These are phyloP conservation scores for Sminthurinus aureus DNA, from an alignment of 2,888 invertebrate species.

Conservation along the genomic window DNA sequence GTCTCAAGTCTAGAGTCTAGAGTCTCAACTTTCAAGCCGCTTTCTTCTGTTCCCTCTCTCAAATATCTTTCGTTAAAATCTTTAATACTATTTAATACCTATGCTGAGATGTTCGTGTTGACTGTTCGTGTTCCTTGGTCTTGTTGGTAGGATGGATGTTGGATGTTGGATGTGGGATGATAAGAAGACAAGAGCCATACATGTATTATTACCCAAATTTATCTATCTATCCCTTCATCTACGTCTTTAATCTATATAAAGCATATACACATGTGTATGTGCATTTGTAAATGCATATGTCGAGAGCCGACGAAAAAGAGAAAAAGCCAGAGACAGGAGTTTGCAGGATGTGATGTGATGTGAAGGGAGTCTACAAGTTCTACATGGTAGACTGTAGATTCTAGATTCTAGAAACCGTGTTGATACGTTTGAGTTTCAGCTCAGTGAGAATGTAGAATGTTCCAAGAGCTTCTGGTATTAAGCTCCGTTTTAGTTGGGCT, in stretches of 20 bases:
- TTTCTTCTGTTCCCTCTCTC: background rate
- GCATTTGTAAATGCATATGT: too few relatives aligned
- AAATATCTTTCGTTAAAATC: background rate
- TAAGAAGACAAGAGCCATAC: too few relatives aligned
- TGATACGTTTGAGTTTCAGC: slow-evolving; percentile 19
- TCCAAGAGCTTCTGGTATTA: slow-evolving; percentile 3
- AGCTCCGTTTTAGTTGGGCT: slow-evolving; percentile 5
- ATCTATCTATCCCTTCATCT: too few relatives aligned
- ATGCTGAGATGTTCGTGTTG: background rate
- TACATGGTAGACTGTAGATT: too few relatives aligned
- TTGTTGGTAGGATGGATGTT: too few relatives aligned
- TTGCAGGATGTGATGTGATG: background rate
- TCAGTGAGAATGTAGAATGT: background rate
- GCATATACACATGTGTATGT: too few relatives aligned
- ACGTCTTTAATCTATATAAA: too few relatives aligned
- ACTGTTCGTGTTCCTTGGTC: too few relatives aligned
- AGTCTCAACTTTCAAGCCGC: too few relatives aligned
- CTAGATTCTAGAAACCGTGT: background rate
- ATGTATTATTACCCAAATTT: too few relatives aligned
- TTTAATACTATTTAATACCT: slow-evolving; percentile 1
- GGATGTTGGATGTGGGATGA: too few relatives aligned
- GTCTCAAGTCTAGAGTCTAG: background rate
- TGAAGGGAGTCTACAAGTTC: background rate
- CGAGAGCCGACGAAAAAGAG: too few relatives aligned
- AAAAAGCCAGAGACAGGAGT: background rate